Base-by-base conservation (phyloP, 2,113 vertebrate genomes). In the Syngnathus scovelli region DNA sequence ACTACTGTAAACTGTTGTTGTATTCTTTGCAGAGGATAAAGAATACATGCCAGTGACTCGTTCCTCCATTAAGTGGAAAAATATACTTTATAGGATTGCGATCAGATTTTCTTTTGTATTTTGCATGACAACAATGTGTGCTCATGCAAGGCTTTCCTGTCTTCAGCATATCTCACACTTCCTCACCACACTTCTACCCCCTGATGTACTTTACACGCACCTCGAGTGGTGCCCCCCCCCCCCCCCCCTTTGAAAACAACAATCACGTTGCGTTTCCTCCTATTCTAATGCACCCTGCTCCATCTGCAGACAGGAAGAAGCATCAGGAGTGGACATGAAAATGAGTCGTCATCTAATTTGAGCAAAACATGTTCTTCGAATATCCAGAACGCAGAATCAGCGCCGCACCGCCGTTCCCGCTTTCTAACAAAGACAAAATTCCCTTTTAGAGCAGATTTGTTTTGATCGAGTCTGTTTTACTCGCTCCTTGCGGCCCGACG, bases 81-180 rank as follows among this genome's bases (percentile, higher is more conserved):
- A 27, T 27, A 27, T 27, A 2, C 27, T 27, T 27, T 2, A 27
- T 27, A 27, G 27, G 27, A 27, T 27, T 27, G 27, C 1, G 27
- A 27, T 27, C 27, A 27, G 1, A 33, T 33, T 33, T 33, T 51
- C 1, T 51, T n/a, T 21, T 52, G 2, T 21, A 21, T 21, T 54
- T 9, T 21, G n/a, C 19, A 19, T 51, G 19, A n/a, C n/a, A 54
- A 54, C 68, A 43, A 60, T 59, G 67, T 84, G 71, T 70, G 82
- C 89, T 89, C 84, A 86, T 78, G 78, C 70, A 64, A 85, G 71
- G 67, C 72, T 58, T 85, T 89, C 86, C 86, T 87, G 85, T 85
- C 80, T 75, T 86, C 83, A 68, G 74, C 75, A 77, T 77, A 75
- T 77, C 48, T 66, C 74, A 73, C 69, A 82, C 82, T 81, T 82